Conservation (phyloP, 2,888 invertebrate species). For the Phengaris alcon region DNA sequence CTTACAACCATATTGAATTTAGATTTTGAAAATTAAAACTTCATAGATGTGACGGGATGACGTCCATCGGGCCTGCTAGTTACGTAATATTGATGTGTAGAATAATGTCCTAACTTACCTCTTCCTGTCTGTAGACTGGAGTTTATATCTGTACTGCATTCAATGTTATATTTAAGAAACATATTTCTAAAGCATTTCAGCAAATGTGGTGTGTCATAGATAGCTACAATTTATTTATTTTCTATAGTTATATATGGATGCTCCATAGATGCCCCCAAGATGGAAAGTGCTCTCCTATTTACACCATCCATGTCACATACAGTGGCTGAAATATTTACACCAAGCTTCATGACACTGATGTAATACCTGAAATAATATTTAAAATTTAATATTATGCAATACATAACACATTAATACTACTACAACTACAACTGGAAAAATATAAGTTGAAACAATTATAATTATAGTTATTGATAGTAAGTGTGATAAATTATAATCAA, state of each 20-base stretch:
- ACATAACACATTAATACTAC: no score
- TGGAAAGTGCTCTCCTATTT: neutral
- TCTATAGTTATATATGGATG: conserved; percentile 23
- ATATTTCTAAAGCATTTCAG: conserved; percentile 38
- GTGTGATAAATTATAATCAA: no score
- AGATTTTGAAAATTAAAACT: no score
- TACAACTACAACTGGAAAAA: no score
- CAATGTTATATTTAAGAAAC: conserved; percentile 37
- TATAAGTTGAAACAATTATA: no score
- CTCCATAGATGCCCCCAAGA: conserved; percentile 3
- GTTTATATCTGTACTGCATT: conserved; percentile 31
- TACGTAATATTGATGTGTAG: no score
- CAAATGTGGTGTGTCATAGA: neutral
- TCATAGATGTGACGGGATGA: no score
- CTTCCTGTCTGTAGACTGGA: conserved; percentile 17
- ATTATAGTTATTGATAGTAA: no score
- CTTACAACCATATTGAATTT: no score
- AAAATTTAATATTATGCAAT: no score
- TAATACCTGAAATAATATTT: conserved; percentile 11
- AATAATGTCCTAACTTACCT: neutral
- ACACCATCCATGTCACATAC: neutral
- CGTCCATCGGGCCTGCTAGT: no score
- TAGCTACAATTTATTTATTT: conserved; percentile 34
- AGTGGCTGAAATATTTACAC: neutral
- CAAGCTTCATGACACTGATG: neutral